Base-by-base conservation (phyloP, 2,113 vertebrate genomes). In the Salvelinus sp. region DNA sequence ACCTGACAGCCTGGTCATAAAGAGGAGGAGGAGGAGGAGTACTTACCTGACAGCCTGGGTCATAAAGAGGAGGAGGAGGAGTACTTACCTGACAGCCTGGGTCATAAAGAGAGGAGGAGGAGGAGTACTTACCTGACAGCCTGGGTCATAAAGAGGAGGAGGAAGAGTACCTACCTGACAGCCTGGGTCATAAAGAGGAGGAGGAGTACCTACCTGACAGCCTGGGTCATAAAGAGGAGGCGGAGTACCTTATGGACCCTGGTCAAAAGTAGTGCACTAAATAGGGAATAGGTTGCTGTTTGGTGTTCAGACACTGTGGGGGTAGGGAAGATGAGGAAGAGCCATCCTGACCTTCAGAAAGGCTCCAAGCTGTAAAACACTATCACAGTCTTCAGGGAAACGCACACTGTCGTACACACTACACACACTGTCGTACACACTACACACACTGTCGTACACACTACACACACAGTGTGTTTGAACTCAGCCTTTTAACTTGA, bases 401-500 rank as follows among this genome's bases (percentile, higher is more conserved):
- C 72, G 28, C 70, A 79, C 12, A 13, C 48, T 47, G 12, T 1
- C 44, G 1, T 4, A 2, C 47, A 9, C 47, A 14, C 6, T 38
- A 38, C 7, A 38, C 38, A 78, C 73, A 78, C 69, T n/a, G n/a
- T n/a, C n/a, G n/a, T 4, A 2, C 47, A 9, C 47, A 14, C 6
- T 38, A 38, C 7, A 38, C 70, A 79, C 12, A 13, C 48, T 47
- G 12, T 1, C 44, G 1, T 4, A 2, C 47, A 9, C 47, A 14
- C 6, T 38, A 38, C 7, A 38, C 38, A 78, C 73, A 78, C 69
- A 33, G 80, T 94, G 95, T 94, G 94, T 96, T 94, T 96, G 93
- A 94, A 94, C 94, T 93, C 92, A 90, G 93, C 92, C 93, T 94
- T 93, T 95, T 91, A 93, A 94, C 92, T 92, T 93, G 91, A 93